phyloP scores from a whole-genome alignment of 2,113 vertebrate species.

The Callochromis pleurospilus region DNA sequence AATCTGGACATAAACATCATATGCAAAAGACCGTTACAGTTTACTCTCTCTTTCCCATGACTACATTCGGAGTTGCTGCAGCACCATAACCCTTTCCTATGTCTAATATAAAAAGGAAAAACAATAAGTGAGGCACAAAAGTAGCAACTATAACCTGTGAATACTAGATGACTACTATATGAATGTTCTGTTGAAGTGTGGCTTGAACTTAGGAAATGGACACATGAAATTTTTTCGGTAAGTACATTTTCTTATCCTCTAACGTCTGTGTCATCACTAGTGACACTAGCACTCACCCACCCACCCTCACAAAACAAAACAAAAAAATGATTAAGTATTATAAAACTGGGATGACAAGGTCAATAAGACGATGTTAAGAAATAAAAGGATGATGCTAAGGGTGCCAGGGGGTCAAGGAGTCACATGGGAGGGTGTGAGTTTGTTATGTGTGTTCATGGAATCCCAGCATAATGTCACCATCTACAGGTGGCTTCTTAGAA shows the following conservation, averaged over 20 bases:
- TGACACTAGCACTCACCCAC: not conserved
- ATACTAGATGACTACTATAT: not conserved
- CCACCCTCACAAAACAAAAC: not conserved
- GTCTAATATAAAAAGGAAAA: not conserved
- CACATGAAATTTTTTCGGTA: fast-evolving
- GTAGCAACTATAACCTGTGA: not conserved
- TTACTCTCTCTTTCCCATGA: too few species aligned
- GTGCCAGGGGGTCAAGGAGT: not conserved
- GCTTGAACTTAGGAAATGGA: not conserved
- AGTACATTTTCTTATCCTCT: not conserved
- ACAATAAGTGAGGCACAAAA: not conserved
- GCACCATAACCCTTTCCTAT: too few species aligned
- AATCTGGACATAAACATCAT: too few species aligned
- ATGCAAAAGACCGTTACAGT: too few species aligned
- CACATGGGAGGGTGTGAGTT: not conserved
- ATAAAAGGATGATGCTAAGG: not conserved
- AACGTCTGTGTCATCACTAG: not conserved
- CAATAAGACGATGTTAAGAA: not conserved
- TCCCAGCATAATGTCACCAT: not conserved
- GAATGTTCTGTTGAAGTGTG: not conserved
- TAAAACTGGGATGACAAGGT: not conserved
- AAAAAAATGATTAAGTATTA: fast-evolving
- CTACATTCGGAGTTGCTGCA: too few species aligned
- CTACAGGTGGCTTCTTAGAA: not conserved
- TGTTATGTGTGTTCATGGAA: not conserved